Base-by-base conservation (phyloP, 2,888 invertebrate species). In the Teleiodes luculella region DNA sequence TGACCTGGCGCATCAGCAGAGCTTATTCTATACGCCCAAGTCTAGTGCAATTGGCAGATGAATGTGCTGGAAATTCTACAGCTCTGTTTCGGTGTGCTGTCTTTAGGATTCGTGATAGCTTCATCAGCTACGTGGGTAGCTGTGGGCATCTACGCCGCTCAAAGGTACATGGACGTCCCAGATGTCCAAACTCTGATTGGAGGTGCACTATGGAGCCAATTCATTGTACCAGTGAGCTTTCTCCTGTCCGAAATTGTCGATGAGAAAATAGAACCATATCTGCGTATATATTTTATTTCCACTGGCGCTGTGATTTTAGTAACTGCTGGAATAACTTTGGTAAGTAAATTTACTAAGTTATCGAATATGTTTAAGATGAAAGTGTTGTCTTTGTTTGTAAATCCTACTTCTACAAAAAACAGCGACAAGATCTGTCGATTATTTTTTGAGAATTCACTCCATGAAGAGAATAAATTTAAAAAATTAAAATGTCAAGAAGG, bases 201-300 rank as follows among this genome's bases (percentile, higher is more conserved):
- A 1, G 86, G 86, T 1, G 65, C 85, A 1, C 66, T 86, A 56
- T 87, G 86, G 86, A 83, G 86, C 24, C 87, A 87, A 60, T 70
- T 69, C 0, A 58, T 86, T 14, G 74, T 86, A 39, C 77, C 80
- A 0, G 60, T 80, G 1, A 86, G 85, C 0, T 61, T 86, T 0
- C 64, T 86, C 30, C 70, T 85, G 55, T 76, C 84, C 0, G 62
- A 60, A 6, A 57, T 71, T 2, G 62, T 74, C 0, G 62, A 72
- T 2, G 78, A 86, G 35, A 36, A 62, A 0, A 14, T 86, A 0
- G 60, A 74, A 39, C 1, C 3, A 0, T 67, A 74, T 13, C 63
- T 84, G 1, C 68, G 76, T 18, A 67, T 62, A n/a, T 86, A 76
- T 58, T 86, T 78, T 57, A 57, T 80, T 18, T 2, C 77, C 0